Percentiles rank a stretch among this genome's conserved stretches.
These are phyloP conservation scores for Tineola bisselliella DNA, from an alignment of 2,888 invertebrate genomes.

Conservation along the genomic window DNA sequence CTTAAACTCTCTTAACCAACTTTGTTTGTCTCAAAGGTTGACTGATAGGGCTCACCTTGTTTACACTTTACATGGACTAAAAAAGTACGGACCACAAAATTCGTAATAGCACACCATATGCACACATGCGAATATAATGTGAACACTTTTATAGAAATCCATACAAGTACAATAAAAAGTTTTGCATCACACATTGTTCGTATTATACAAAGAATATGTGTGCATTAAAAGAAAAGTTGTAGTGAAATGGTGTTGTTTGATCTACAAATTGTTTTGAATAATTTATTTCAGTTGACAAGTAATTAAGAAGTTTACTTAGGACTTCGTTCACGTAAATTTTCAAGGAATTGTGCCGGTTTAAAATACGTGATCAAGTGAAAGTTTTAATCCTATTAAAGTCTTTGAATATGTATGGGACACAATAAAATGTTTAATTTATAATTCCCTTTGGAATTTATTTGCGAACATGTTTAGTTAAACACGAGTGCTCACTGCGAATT, in stretches of 20 bases:
- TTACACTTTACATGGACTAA: too few relatives aligned
- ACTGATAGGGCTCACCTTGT: too few relatives aligned
- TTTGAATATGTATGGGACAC: conserved; percentile 36
- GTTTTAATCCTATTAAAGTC: conserved; percentile 36
- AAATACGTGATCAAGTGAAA: conserved; percentile 39
- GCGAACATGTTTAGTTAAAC: neutral
- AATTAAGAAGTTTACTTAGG: conserved; percentile 45
- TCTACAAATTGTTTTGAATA: conserved; percentile 48
- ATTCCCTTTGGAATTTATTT: neutral
- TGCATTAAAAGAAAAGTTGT: neutral
- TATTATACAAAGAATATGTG: neutral
- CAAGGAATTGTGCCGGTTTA: conserved; percentile 34
- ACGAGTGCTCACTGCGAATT: too few relatives aligned
- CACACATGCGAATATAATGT: too few relatives aligned
- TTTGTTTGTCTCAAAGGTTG: too few relatives aligned
- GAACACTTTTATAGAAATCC: too few relatives aligned
- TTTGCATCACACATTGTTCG: neutral
- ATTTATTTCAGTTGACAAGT: conserved; percentile 49
- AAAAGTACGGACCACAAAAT: too few relatives aligned
- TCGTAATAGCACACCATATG: too few relatives aligned
- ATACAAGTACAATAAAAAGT: neutral
- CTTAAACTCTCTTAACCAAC: too few relatives aligned
- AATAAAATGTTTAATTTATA: neutral
- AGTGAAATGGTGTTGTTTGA: conserved; percentile 23
- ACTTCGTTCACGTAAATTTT: conserved; percentile 40